Base-by-base conservation (phyloP, 2,888 invertebrate genomes). In the Pterobdella sp. region DNA sequence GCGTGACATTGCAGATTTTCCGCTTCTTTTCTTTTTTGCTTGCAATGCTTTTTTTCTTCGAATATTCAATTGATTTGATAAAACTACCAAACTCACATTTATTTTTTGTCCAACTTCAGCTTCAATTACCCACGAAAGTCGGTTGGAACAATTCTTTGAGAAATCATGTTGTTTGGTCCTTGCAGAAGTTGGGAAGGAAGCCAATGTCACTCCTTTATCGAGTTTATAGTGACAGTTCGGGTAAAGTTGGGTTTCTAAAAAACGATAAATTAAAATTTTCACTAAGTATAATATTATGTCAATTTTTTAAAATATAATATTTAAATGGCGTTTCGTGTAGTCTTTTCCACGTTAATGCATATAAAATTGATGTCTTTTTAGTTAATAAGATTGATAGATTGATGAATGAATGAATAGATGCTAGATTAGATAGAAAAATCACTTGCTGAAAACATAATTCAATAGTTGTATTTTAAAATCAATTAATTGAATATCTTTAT, bases 61-160 rank as follows among this genome's bases (percentile, higher is more conserved):
- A 42, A 14, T 22, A 42, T 63, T 36, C 3, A 36, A 1, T 71
- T 36, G 42, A 7, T 37, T 26, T 2, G 4, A n/a, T 32, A 35
- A 60, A 22, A 60, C 22, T 32, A 71, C 63, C 71, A 71, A 35
- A 29, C 63, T 35, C 60, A 73, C 69, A 64, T 73, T 73, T 22
- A 73, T 26, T 18, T 64, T 68, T 49, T 73, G 73, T 36, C 73
- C 73, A 0, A 29, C 32, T 34, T 73, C 69, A 22, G 68, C 64
- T 73, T 69, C 26, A 22, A 73, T 52, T 64, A 60, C 49, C 63
- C 68, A 68, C 63, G 69, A 68, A 37, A 32, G 52, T 14, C 36
- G 69, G 29, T 56, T 26, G 31, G 69, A 60, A 31, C 73, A 73
- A 63, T n/a, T 34, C 18, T 18, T 4, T 32, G 22, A n/a, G 71